Percentiles rank a stretch among this genome's conserved stretches.
Conservation (phyloP, 2,888 invertebrate genomes). For the Eilema sororculum region DNA sequence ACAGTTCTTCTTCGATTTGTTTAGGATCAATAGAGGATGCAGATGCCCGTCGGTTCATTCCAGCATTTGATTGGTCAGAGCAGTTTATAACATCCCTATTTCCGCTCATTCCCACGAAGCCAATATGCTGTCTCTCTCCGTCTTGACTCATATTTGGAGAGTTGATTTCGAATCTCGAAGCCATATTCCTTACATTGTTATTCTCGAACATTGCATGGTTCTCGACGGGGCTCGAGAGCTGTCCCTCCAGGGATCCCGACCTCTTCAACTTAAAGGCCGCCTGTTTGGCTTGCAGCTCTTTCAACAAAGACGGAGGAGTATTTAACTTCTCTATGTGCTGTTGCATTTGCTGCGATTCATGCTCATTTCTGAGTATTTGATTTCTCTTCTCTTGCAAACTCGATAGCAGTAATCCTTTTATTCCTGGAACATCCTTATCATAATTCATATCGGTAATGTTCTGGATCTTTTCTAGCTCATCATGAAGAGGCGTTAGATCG, state of each 20-base stretch:
- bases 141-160: conserved; percentile 65
- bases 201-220: conserved; percentile 59
- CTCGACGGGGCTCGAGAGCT: conserved; percentile 69
- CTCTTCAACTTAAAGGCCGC: conserved; percentile 83
- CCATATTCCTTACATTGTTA: conserved; percentile 91
- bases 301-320: conserved; percentile 87
- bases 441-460: conserved; percentile 52
- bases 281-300: conserved; percentile 93
- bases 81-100: conserved; percentile 83
- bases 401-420: conserved; percentile 84
- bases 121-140: conserved; percentile 75
- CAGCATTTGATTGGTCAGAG: conserved; percentile 73
- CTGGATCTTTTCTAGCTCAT: conserved; percentile 86
- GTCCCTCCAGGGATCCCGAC: conserved; percentile 74
- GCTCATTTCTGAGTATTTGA: conserved; percentile 84
- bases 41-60: conserved; percentile 73
- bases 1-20: conserved; percentile 77
- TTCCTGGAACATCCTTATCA: conserved; percentile 57
- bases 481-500: conserved; percentile 89
- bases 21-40: conserved; percentile 80
- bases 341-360: conserved; percentile 62
- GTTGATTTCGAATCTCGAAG: conserved; percentile 91
- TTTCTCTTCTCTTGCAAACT: conserved; percentile 89
- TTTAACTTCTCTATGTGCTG: conserved; percentile 65
- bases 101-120: conserved; percentile 77